These are phyloP conservation scores for Clivina fossor DNA, from an alignment of 2,888 invertebrate species.

Conservation along the genomic window DNA sequence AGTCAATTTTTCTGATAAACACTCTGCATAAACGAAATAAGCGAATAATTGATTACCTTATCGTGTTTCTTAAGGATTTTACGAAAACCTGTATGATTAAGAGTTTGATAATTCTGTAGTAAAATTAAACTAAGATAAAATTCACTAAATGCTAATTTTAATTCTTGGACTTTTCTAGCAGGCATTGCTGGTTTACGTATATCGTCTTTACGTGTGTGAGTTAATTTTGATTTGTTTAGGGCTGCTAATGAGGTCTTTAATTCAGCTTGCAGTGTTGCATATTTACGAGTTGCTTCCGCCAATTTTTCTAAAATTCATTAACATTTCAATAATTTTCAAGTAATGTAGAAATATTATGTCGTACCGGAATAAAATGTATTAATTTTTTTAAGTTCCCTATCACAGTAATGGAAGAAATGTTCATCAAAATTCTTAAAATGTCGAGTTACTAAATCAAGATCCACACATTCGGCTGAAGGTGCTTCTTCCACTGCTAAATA, in stretches of 20 bases:
- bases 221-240: constrained; percentile 45
- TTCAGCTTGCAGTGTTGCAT: constrained; percentile 72
- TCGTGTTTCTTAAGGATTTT: constrained; percentile 91
- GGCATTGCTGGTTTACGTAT: constrained; percentile 53
- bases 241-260: constrained; percentile 57
- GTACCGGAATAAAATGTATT: constrained; percentile 81
- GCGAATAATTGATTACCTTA: constrained; percentile 71
- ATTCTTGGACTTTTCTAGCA: constrained; percentile 72
- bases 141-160: constrained; percentile 87
- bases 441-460: constrained; percentile 67
- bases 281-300: constrained; percentile 83
- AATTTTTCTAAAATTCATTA: constrained; percentile 66
- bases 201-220: constrained; percentile 43
- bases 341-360: constrained; percentile 30
- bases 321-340: not conserved
- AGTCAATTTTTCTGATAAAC: too few species aligned
- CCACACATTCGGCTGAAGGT: constrained; percentile 73
- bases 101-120: constrained; percentile 84
- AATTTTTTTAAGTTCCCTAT: constrained; percentile 83
- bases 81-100: constrained; percentile 86
- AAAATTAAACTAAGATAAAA: constrained; percentile 85
- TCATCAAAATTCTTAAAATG: constrained; percentile 82
- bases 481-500: constrained; percentile 78
- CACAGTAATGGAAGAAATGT: constrained; percentile 81
- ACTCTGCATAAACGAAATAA: not conserved